Evolutionary conservation across 2,797 vertebrate species (phyloP).

Genomic region (Pachyuromys duprasi): DNA sequence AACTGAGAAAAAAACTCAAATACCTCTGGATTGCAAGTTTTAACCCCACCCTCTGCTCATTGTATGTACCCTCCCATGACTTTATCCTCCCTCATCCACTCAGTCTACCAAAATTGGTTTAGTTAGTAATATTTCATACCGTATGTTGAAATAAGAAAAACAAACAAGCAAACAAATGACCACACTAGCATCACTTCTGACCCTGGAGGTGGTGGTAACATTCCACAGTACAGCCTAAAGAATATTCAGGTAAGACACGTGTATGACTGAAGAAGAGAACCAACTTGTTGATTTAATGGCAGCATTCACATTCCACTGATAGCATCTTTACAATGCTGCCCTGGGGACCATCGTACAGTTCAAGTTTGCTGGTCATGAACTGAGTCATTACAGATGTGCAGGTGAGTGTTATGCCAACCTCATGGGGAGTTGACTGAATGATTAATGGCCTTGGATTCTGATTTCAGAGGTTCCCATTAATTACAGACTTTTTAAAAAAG

Average conservation of each 20-base stretch:
- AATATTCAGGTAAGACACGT: neutral
- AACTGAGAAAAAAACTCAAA: constrained; percentile 32
- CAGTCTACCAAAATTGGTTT: neutral
- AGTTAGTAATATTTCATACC: neutral
- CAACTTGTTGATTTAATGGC: constrained; percentile 58
- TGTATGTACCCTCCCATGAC: neutral
- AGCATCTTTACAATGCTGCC: constrained; percentile 56
- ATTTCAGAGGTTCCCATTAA: constrained; percentile 82
- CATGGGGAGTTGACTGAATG: constrained; percentile 66
- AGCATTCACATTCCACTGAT: constrained; percentile 34
- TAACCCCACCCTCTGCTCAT: neutral
- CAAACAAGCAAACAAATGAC: neutral
- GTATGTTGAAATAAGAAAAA: neutral
- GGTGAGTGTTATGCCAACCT: constrained; percentile 69
- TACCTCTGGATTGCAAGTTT: neutral
- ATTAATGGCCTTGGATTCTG: constrained; percentile 75
- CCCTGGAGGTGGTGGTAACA: neutral
- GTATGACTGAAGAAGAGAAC: constrained; percentile 56
- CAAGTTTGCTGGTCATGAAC: constrained; percentile 65
- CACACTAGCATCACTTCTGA: neutral
- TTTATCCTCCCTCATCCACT: neutral
- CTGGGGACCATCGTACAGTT: constrained; percentile 22
- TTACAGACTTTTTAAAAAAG: constrained; percentile 71
- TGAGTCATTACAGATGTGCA: constrained; percentile 72
- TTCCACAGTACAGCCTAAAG: neutral